Evolutionary conservation across 1,140 invertebrate species (phyloP).

Genomic region (Pseudomyrmex flavicornis): DNA sequence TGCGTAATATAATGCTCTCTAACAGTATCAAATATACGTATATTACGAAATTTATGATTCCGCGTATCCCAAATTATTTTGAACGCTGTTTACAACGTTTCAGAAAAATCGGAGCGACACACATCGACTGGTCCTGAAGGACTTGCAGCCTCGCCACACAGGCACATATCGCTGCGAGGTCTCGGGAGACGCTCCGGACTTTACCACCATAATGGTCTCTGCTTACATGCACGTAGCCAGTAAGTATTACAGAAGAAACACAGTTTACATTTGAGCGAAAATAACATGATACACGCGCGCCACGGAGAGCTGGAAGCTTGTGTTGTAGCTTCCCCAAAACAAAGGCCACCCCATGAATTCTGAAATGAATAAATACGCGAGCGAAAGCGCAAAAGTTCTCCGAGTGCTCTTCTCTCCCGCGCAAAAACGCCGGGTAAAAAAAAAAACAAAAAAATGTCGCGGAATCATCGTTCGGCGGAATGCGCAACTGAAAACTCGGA

Average conservation of each 20-base stretch:
- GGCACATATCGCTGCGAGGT: conserved; percentile 91
- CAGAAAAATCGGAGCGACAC: conserved; percentile 79
- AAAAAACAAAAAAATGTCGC: not conserved
- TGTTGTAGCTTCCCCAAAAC: not conserved
- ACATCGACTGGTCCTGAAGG: conserved; percentile 88
- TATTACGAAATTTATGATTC: not conserved
- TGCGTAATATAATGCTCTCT: not conserved
- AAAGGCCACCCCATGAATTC: conserved; percentile 23
- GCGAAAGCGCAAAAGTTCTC: not conserved
- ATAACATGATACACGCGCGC: conserved; percentile 21
- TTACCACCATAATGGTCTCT: conserved; percentile 88
- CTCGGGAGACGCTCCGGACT: conserved; percentile 89
- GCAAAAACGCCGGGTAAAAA: not conserved
- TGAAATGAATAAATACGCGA: conserved; percentile 11
- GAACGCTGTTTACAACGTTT: conserved; percentile 59
- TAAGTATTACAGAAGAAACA: conserved; percentile 83
- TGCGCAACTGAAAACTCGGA: not conserved
- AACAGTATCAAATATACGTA: not conserved
- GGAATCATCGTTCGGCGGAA: not conserved
- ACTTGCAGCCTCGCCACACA: conserved; percentile 88
- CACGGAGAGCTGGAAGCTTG: not conserved
- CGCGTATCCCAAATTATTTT: not conserved
- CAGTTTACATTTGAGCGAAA: conserved; percentile 31
- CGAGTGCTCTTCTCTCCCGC: not conserved
- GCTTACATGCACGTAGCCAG: conserved; percentile 90